Evolutionary conservation across 2,888 invertebrate species (phyloP).

Genomic region (Melanophora roralis): DNA sequence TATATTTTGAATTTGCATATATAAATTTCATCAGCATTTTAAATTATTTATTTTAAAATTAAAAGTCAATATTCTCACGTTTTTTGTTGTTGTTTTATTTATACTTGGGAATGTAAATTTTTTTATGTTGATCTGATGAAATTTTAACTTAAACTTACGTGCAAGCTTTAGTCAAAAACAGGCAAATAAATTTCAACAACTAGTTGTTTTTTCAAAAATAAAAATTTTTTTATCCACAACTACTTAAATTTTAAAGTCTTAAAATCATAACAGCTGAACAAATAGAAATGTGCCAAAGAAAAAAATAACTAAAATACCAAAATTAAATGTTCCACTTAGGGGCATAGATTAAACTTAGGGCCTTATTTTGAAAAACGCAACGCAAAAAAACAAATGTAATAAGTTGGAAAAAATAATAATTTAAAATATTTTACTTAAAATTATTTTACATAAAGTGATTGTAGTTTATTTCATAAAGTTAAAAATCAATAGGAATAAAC

Average conservation of each 20-base stretch:
- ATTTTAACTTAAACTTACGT: constrained; percentile 40
- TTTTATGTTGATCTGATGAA: constrained; percentile 55
- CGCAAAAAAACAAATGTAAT: no score
- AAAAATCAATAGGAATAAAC: no score
- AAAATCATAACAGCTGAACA: constrained; percentile 17
- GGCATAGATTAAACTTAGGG: constrained; percentile 10
- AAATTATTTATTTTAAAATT: not conserved
- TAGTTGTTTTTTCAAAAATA: no score
- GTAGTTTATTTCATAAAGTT: no score
- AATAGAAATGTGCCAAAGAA: constrained; percentile 26
- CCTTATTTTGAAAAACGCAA: no score
- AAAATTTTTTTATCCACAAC: no score
- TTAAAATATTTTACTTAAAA: no score
- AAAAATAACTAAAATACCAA: constrained; percentile 5
- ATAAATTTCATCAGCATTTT: constrained; percentile 28
- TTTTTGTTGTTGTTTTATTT: not conserved
- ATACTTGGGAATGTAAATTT: not conserved
- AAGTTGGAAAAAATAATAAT: no score
- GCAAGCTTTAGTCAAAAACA: not conserved
- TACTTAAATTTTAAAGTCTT: not conserved
- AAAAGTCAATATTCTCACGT: constrained; percentile 30
- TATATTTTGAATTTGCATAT: no score
- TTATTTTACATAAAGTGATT: no score
- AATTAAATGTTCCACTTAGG: constrained; percentile 15
- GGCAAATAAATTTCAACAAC: not conserved